Percentiles rank a stretch among this genome's conserved stretches.
phyloP scores from a whole-genome alignment of 1,140 invertebrate species.

The Drosophila bipectinata region DNA sequence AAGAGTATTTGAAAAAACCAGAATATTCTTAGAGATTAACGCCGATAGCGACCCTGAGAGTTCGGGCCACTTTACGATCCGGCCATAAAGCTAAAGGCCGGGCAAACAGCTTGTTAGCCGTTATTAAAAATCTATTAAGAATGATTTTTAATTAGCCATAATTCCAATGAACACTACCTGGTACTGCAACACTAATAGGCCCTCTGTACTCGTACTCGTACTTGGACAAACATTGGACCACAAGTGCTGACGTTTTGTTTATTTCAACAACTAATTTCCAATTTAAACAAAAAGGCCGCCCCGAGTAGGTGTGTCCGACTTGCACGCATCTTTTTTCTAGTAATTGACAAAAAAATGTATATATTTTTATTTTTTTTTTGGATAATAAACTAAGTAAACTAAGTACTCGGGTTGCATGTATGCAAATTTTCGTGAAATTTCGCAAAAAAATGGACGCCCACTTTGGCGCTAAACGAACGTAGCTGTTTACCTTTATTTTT shows the following conservation, averaged over 20 bases:
- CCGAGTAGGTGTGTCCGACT: constrained; percentile 1
- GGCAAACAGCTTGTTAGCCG: constrained; percentile 41
- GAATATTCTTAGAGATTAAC: background rate
- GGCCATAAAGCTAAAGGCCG: constrained; percentile 27
- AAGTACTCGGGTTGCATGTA: constrained; percentile 5
- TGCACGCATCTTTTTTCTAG: constrained; percentile 20
- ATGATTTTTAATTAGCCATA: constrained; percentile 63
- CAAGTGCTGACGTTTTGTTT: constrained; percentile 36
- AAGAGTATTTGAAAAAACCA: background rate
- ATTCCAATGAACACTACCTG: constrained; percentile 31
- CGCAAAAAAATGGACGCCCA: constrained; percentile 1
- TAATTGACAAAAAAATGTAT: background rate
- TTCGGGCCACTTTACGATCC: constrained; percentile 21
- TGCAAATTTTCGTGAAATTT: constrained; percentile 24
- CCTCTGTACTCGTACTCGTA: no score
- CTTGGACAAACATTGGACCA: constrained; percentile 14
- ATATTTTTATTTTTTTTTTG: background rate
- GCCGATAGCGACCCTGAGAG: constrained; percentile 21
- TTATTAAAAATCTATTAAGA: constrained; percentile 57
- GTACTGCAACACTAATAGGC: no score
- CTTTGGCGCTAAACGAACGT: background rate
- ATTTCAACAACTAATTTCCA: constrained; percentile 3
- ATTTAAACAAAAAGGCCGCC: background rate
- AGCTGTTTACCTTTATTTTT: constrained; percentile 20
- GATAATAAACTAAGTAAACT: background rate